Evolutionary conservation across 1,140 invertebrate species (phyloP).

Genomic region (Penaeus indicus): DNA sequence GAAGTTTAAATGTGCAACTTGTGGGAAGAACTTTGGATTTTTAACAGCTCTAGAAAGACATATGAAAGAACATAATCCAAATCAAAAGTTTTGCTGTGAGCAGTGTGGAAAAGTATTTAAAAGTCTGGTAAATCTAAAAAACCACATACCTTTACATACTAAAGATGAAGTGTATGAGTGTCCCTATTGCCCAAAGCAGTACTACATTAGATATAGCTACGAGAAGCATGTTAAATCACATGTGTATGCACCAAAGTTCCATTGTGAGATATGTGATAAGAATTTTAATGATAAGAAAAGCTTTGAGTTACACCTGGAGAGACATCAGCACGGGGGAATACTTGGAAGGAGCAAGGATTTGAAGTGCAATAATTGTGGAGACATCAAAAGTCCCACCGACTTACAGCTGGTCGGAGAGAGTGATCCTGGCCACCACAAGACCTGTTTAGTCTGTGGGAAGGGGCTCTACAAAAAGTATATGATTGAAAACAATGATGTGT

Average conservation of each 20-base stretch:
- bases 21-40: constrained; percentile 53
- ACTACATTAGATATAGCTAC: constrained; percentile 58
- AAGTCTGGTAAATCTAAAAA: constrained; percentile 44
- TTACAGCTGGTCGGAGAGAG: constrained; percentile 35
- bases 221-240: constrained; percentile 55
- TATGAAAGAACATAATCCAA: constrained; percentile 59
- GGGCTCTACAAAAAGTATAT: constrained; percentile 53
- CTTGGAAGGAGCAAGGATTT: constrained; percentile 52
- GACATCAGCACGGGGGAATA: constrained; percentile 46
- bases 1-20: constrained; percentile 57
- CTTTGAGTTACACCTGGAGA: constrained; percentile 53
- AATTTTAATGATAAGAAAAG: constrained; percentile 52
- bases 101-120: constrained; percentile 61
- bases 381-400: constrained; percentile 39
- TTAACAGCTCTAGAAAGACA: constrained; percentile 50
- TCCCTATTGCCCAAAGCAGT: constrained; percentile 45
- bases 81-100: constrained; percentile 57
- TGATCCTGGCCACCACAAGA: constrained; percentile 51
- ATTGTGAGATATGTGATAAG: constrained; percentile 54
- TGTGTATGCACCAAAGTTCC: constrained; percentile 44
- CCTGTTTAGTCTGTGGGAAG: constrained; percentile 50
- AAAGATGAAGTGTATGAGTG: constrained; percentile 50
- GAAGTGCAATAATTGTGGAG: constrained; percentile 53
- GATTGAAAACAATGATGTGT: constrained; percentile 40
- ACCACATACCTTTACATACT: constrained; percentile 50